These are phyloP conservation scores for Sinocyclocheilus anophthalmus DNA, from an alignment of 2,113 vertebrate species.

Conservation along the genomic window DNA sequence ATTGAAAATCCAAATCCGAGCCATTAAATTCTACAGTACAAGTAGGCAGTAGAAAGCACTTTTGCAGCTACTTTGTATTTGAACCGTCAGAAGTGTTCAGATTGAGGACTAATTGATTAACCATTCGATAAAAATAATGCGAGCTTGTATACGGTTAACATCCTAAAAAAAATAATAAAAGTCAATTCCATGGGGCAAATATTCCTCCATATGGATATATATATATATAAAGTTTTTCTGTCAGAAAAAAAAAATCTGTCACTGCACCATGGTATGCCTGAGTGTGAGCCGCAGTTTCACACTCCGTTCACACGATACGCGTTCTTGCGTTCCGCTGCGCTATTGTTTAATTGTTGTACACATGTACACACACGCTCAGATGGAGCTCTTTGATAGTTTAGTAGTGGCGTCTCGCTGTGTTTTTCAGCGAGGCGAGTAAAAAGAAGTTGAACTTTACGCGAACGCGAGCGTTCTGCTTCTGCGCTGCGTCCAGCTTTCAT, in stretches of 20 bases:
- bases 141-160: not conserved
- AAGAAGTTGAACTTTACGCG: not conserved
- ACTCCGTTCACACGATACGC: not conserved
- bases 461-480: not conserved
- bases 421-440: not conserved
- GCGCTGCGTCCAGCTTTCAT: not conserved
- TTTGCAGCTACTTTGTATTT: not conserved
- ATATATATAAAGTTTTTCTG: too few relatives aligned
- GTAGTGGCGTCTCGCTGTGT: not conserved
- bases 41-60: not conserved
- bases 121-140: not conserved
- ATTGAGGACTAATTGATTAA: not conserved
- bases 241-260: not conserved
- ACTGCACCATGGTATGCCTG: conserved; percentile 10
- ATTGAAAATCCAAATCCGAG: not conserved
- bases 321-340: not conserved
- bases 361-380: not conserved
- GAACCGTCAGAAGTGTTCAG: not conserved
- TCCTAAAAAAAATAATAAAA: not conserved
- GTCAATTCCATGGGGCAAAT: not conserved
- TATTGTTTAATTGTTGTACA: not conserved
- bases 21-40: not conserved
- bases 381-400: not conserved
- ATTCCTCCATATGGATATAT: not conserved
- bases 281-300: not conserved